These are phyloP conservation scores for Onychostoma macrolepis DNA, from an alignment of 2,113 vertebrate species.

Conservation along the genomic window DNA sequence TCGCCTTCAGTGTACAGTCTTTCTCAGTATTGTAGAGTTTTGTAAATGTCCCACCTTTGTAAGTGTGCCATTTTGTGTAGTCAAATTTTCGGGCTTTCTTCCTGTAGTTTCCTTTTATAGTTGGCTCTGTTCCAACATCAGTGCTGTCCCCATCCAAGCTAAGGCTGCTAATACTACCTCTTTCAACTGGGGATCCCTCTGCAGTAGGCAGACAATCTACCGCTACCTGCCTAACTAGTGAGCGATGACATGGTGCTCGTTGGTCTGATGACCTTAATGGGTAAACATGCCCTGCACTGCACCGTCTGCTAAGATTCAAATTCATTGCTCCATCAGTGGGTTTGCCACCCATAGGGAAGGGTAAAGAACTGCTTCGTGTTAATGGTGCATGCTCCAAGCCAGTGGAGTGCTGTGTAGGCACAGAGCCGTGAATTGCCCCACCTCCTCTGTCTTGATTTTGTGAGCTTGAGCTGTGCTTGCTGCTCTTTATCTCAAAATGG, in stretches of 20 bases:
- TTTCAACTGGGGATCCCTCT: slow-evolving; percentile 66
- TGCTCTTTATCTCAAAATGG: slow-evolving; percentile 89
- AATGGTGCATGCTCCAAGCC: slow-evolving; percentile 79
- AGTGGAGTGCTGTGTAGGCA: slow-evolving; percentile 85
- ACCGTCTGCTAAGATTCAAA: slow-evolving; percentile 58
- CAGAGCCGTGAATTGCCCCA: slow-evolving; percentile 81
- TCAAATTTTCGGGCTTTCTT: slow-evolving; percentile 87
- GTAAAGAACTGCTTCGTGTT: slow-evolving; percentile 90
- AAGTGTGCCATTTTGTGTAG: slow-evolving; percentile 95
- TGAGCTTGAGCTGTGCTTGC: slow-evolving; percentile 69
- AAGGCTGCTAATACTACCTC: slow-evolving; percentile 62
- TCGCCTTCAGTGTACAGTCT: slow-evolving; percentile 58
- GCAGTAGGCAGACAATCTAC: slow-evolving; percentile 83
- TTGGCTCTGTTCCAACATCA: slow-evolving; percentile 63
- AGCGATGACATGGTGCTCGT: slow-evolving; percentile 81
- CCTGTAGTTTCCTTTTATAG: slow-evolving; percentile 75
- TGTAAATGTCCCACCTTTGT: slow-evolving; percentile 89
- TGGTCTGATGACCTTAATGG: slow-evolving; percentile 75
- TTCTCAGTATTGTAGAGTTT: slow-evolving; percentile 86
- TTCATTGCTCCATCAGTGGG: slow-evolving; percentile 59
- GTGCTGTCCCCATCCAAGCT: slow-evolving; percentile 64
- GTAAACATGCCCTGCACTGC: slow-evolving; percentile 66
- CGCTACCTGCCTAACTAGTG: slow-evolving; percentile 89
- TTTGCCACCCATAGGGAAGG: slow-evolving; percentile 76
- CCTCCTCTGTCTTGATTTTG: slow-evolving; percentile 71